phyloP scores from a whole-genome alignment of 2,888 invertebrate species.

The Cataglyphis livida region DNA sequence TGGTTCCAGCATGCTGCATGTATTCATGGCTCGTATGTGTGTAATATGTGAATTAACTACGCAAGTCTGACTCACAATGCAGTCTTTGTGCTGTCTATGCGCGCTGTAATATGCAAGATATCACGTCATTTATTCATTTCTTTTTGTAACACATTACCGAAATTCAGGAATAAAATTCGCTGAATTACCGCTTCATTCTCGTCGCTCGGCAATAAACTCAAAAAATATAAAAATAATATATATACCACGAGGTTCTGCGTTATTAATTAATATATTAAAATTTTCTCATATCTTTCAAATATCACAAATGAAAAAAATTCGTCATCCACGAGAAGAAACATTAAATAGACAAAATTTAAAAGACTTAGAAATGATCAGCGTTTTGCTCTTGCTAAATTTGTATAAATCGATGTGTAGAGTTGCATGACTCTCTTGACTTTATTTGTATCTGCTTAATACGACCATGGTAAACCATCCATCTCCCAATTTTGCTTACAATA shows the following conservation, averaged over 20 bases:
- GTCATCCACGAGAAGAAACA: background rate
- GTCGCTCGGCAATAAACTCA: background rate
- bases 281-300: background rate
- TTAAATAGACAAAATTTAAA: background rate
- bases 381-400: conserved; percentile 2
- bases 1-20: conserved; percentile 2
- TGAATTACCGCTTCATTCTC: background rate
- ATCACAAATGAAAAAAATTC: background rate
- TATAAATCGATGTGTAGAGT: background rate
- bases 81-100: conserved; percentile 34
- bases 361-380: background rate
- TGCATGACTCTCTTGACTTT: background rate
- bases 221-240: background rate
- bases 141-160: background rate
- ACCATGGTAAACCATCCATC: conserved; percentile 44
- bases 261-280: background rate
- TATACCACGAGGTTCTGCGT: background rate
- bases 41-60: conserved; percentile 53
- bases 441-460: conserved; percentile 35
- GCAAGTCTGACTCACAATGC: conserved; percentile 53
- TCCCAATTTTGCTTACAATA: conserved; percentile 33
- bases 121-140: conserved; percentile 28
- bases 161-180: background rate
- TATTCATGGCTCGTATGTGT: conserved; percentile 26
- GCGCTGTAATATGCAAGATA: conserved; percentile 31